phyloP scores from a whole-genome alignment of 1,140 invertebrate genomes.

The Drosophila mauritiana region DNA sequence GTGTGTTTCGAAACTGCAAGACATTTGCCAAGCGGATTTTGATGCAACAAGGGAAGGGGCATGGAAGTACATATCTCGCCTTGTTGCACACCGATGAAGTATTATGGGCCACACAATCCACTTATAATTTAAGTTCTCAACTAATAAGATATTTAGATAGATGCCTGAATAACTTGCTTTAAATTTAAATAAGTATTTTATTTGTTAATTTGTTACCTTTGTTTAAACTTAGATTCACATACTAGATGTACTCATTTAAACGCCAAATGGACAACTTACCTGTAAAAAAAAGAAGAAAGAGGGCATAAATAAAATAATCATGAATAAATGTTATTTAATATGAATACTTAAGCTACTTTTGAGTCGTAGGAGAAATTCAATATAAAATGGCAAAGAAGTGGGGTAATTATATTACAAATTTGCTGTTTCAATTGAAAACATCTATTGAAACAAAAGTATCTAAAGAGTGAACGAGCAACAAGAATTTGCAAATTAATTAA shows the following conservation, averaged over 20 bases:
- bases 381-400: too few relatives aligned
- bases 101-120: background rate
- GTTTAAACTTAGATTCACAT: too few relatives aligned
- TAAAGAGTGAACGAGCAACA: background rate
- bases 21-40: background rate
- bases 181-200: background rate
- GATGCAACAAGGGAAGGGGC: background rate
- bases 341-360: too few relatives aligned
- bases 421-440: background rate
- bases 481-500: constrained; percentile 56
- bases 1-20: constrained; percentile 14
- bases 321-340: background rate
- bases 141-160: too few relatives aligned
- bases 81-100: background rate
- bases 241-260: background rate
- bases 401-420: too few relatives aligned
- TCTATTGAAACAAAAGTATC: background rate
- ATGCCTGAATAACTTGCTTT: background rate
- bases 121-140: too few relatives aligned
- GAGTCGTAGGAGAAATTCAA: too few relatives aligned
- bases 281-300: constrained; percentile 35
- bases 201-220: too few relatives aligned
- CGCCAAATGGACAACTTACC: constrained; percentile 51
- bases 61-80: background rate
- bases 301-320: too few relatives aligned